A percentile compares a stretch with the other conserved stretches of the same genome.
These are phyloP conservation scores for Drosophila varians DNA, from an alignment of 1,140 invertebrate species.

Conservation along the genomic window DNA sequence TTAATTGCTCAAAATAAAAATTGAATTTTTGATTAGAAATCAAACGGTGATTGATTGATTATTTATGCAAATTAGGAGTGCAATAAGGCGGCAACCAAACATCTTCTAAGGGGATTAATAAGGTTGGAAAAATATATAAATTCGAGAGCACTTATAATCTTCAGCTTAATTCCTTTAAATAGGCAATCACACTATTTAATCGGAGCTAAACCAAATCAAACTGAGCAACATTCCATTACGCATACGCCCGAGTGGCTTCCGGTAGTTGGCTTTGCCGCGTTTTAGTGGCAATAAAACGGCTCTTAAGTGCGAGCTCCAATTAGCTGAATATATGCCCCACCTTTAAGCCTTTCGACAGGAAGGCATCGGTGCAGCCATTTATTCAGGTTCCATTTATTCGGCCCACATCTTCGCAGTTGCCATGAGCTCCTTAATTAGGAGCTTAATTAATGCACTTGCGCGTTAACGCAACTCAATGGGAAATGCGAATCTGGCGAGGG, in stretches of 20 bases:
- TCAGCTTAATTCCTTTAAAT: no score
- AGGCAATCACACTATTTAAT: no score
- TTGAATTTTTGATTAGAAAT: constrained; percentile 12
- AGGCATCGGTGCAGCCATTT: constrained; percentile 33
- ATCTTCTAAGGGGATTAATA: constrained; percentile 19
- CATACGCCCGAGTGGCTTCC: constrained; percentile 13
- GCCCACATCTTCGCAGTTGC: constrained; percentile 33
- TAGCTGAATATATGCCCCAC: constrained; percentile 34
- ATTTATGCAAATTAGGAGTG: constrained; percentile 15
- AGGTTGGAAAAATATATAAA: no score
- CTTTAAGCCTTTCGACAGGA: constrained; percentile 29
- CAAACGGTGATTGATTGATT: constrained; percentile 12
- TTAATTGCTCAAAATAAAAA: constrained; percentile 23
- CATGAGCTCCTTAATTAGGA: constrained; percentile 57
- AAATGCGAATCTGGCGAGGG: constrained; percentile 1
- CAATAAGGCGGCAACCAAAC: constrained; percentile 1
- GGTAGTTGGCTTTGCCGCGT: constrained; percentile 12
- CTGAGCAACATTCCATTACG: constrained; percentile 32
- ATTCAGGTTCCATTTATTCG: constrained; percentile 21
- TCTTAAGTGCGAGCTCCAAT: constrained; percentile 23
- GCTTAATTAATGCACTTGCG: constrained; percentile 77
- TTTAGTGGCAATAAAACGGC: constrained; percentile 39
- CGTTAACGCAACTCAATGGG: constrained; percentile 61
- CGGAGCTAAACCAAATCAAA: no score
- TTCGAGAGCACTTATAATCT: no score